Evolutionary conservation across 2,113 vertebrate species (phyloP), one percentile per base, ranked within the genome.

Genomic region (Sebastes fasciatus): DNA sequence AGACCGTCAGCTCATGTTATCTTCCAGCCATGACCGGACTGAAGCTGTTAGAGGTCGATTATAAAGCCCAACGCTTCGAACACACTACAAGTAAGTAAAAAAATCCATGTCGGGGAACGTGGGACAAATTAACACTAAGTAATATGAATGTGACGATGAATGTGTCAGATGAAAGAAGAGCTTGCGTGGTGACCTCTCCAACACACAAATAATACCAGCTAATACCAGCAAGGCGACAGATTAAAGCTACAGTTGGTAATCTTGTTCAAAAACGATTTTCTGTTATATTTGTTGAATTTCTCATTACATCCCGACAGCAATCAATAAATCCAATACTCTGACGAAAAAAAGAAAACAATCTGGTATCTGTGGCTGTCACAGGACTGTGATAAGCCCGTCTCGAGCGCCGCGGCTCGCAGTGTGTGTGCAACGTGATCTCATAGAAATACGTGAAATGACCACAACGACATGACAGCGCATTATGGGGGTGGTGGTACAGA

Each of bases 141-240:
- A 70, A 57, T 48, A 79, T n/a, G 12, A 69, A 21, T 61, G 14
- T 61, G 23, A 64, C 26, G 21, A 64, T 62, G 70, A 77, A 51
- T 57, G 12, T 52, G 26, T 79, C 52, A 78, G 34, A 34, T 34
- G 34, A 34, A 54, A 80, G 54, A 51, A 8, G 21, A 78, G 34
- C 49, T 23, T 14, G 34, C 49, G 19, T 14, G n/a, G 11, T 67
- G 80, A 80, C 77, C 60, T 45, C 52, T 81, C 1, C 4, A 19
- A 10, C n/a, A 58, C n/a, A 66, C 52, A 71, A 0, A 51, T 80
- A 72, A 69, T 49, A 74, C 48, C 63, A 76, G 51, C 13, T 80
- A 71, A 87, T 70, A 43, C 1, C 73, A 46, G 48, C 52, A 74
- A 60, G 40, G 1, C 21, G 1, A 60, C 0, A 8, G 67, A 80